A percentile compares a stretch with the other conserved stretches of the same genome.
Conservation (phyloP, 2,113 vertebrate genomes). For the Eonycteris spelaea region DNA sequence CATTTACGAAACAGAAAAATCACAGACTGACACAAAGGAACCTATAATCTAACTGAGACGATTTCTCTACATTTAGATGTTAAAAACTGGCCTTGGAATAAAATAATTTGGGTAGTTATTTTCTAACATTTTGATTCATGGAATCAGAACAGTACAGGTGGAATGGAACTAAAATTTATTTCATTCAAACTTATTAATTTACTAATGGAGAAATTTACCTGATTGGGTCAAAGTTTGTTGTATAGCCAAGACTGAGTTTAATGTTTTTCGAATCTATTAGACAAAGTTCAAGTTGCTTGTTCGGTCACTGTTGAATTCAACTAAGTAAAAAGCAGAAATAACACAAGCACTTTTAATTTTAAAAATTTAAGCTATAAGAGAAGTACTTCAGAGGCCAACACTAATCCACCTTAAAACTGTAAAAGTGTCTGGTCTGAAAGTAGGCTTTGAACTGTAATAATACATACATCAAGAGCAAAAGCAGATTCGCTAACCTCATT, state of each 20-base stretch:
- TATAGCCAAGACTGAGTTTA: neutral
- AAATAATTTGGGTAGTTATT: neutral
- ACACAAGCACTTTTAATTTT: neutral
- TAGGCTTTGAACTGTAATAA: neutral
- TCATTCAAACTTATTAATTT: neutral
- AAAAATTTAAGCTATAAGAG: neutral
- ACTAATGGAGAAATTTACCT: neutral
- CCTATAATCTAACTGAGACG: neutral
- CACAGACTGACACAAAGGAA: neutral
- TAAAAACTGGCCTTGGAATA: neutral
- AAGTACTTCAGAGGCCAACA: neutral
- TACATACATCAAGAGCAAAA: neutral
- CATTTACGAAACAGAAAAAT: neutral
- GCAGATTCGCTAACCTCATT: neutral
- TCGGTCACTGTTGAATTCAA: neutral
- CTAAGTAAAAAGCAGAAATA: conserved; percentile 16
- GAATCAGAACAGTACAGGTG: neutral
- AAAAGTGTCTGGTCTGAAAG: neutral
- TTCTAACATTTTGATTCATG: neutral
- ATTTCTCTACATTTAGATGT: neutral
- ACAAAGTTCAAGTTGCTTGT: neutral
- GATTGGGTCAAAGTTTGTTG: neutral
- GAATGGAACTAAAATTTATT: neutral
- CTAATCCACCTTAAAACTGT: neutral
- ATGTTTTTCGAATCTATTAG: neutral